These are phyloP conservation scores for Gastrophysa polygoni DNA, from an alignment of 2,888 invertebrate genomes.

Conservation along the genomic window DNA sequence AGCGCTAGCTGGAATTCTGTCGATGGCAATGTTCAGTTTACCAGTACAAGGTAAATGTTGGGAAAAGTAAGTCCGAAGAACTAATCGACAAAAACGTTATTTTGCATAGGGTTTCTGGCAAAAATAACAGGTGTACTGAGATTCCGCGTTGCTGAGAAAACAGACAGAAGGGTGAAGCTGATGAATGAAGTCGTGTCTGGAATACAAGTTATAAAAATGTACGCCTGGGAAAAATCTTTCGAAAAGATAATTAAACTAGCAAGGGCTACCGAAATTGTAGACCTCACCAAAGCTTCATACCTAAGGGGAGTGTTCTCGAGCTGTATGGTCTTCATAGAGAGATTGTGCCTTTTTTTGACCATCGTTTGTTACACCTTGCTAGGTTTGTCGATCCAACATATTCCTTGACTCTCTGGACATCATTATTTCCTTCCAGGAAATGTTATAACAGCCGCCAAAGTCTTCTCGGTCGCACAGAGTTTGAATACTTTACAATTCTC, in stretches of 20 bases:
- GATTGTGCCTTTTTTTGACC: conserved; percentile 81
- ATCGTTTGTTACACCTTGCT: conserved; percentile 76
- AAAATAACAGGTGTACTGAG: conserved; percentile 58
- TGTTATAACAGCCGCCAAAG: conserved; percentile 55
- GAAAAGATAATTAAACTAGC: conserved; percentile 65
- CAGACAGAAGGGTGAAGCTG: conserved; percentile 70
- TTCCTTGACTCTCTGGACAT: too few species aligned
- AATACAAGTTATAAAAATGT: conserved; percentile 79
- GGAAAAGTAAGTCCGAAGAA: conserved; percentile 44
- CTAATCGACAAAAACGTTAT: too few species aligned
- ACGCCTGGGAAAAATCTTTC: conserved; percentile 77
- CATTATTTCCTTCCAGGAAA: conserved; percentile 40
- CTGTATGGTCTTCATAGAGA: conserved; percentile 77
- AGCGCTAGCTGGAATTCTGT: conserved; percentile 65
- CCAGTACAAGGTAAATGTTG: conserved; percentile 61
- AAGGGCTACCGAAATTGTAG: conserved; percentile 68
- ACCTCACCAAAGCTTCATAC: conserved; percentile 64
- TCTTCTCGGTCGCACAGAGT: conserved; percentile 60
- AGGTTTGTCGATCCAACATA: conserved; percentile 58
- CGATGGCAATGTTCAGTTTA: conserved; percentile 61
- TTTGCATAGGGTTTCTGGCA: conserved; percentile 39
- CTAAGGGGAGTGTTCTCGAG: conserved; percentile 69
- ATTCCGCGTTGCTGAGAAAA: conserved; percentile 57
- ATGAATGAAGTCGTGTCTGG: conserved; percentile 77
- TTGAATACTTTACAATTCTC: conserved; percentile 60